Conservation (phyloP, 2,888 invertebrate species). For the Ochlodes sylvanus region DNA sequence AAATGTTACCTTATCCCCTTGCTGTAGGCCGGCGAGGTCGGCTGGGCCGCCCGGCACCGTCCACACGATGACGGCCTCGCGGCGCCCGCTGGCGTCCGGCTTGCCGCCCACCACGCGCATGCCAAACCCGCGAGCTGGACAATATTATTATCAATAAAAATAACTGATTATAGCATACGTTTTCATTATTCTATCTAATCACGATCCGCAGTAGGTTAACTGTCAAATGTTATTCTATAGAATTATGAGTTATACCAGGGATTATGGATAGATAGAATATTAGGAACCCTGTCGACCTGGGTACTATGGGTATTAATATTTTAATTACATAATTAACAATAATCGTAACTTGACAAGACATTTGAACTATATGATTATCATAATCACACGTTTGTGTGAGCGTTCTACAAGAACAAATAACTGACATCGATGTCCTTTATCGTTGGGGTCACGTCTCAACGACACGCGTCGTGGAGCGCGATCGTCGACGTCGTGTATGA, state of each 20-base stretch:
- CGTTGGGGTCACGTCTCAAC: slow-evolving; percentile 90
- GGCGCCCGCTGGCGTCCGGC: slow-evolving; percentile 92
- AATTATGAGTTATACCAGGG: no score
- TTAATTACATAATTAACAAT: no score
- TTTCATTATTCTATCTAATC: no score
- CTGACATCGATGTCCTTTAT: slow-evolving; percentile 95
- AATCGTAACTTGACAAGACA: no score
- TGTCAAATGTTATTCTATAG: no score
- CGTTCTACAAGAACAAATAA: slow-evolving; percentile 46
- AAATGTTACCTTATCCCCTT: slow-evolving; percentile 91
- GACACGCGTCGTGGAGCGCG: slow-evolving; percentile 90
- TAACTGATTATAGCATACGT: no score
- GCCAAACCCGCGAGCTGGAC: slow-evolving; percentile 93
- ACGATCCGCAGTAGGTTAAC: no score
- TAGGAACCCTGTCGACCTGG: no score
- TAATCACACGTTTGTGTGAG: no score
- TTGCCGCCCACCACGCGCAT: slow-evolving; percentile 98
- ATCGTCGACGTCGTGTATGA: slow-evolving; percentile 96
- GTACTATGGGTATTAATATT: no score
- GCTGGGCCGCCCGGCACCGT: slow-evolving; percentile 96
- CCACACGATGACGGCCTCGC: slow-evolving; percentile 96
- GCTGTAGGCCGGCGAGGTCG: slow-evolving; percentile 93
- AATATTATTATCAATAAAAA: background rate
- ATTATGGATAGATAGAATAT: no score
- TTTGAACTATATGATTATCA: no score